Percentiles rank a stretch among this genome's conserved stretches.
These are phyloP conservation scores for Apodemus sylvaticus DNA, from an alignment of 2,113 vertebrate genomes.

Conservation along the genomic window DNA sequence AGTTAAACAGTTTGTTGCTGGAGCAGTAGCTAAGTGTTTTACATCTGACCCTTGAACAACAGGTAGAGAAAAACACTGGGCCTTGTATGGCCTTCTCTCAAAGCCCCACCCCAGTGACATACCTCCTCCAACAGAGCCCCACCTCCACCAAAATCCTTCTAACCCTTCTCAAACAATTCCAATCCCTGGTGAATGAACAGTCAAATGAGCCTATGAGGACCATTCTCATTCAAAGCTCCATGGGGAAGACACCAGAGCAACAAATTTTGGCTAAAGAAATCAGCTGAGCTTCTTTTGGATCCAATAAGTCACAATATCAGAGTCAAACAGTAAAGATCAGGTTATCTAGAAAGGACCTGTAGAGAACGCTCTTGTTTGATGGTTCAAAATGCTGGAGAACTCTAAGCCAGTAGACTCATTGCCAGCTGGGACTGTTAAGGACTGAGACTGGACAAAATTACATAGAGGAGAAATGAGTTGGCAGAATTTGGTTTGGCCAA, in stretches of 20 bases:
- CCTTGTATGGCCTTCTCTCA: neutral
- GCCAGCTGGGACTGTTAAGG: neutral
- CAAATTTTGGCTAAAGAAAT: conserved; percentile 5
- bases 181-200: neutral
- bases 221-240: neutral
- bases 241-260: neutral
- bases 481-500: neutral
- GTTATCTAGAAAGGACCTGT: neutral
- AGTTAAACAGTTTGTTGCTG: neutral
- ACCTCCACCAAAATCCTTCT: neutral
- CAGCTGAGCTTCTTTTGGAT: neutral
- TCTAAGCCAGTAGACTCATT: neutral
- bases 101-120: neutral
- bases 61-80: neutral
- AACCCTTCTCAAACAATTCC: neutral
- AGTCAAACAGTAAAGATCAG: neutral
- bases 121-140: neutral
- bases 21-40: neutral
- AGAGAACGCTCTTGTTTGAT: neutral
- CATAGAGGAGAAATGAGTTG: neutral
- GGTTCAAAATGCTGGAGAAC: neutral
- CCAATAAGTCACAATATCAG: conserved; percentile 9
- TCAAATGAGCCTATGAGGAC: neutral
- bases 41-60: neutral
- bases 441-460: neutral